Base-by-base conservation (phyloP, 2,888 invertebrate species). In the Argynnis bischoffii region DNA sequence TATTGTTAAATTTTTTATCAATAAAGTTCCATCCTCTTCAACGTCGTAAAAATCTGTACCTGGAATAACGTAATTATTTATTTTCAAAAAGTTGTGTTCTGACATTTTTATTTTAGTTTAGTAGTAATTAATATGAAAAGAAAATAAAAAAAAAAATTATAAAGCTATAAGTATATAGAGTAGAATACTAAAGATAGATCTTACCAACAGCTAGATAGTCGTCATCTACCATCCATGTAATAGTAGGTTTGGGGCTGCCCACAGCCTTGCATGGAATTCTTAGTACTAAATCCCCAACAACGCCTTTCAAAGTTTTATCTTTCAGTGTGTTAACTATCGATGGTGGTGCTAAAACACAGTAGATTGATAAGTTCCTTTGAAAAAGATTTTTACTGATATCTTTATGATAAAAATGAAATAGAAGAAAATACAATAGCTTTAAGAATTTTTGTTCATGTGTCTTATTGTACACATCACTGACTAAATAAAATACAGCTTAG, bases 161-260 rank as follows among this genome's bases (percentile, higher is more conserved):
- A 2, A 11, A 11, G 35, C 35, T 41, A 8, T 3, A n/a, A n/a
- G n/a, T n/a, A 41, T 11, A 41, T 41, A 41, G 35, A 41, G 11
- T 41, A 8, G 11, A 8, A 41, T 41, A 41, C 11, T 41, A 41
- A 41, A 11, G 8, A 41, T 11, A 41, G 35, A n/a, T 41, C 67
- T 72, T 75, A 87, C 87, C 86, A 63, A 76, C 70, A 55, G 81
- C 74, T 21, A 86, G 67, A 15, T 77, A 72, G 1, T 75, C 63
- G 14, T 75, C 79, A 13, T 79, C 60, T 68, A 75, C 78, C 3
- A 15, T 70, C 88, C 88, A 86, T 3, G 69, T 74, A 3, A 85
- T 79, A 0, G 51, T 67, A 2, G 88, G 88, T 59, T 77, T 77
- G 0, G 88, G 88, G 26, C 71, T 77, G 0, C 88, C 88, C 0